Conservation (phyloP, 2,888 invertebrate genomes). For the Microctonus hyperodae region DNA sequence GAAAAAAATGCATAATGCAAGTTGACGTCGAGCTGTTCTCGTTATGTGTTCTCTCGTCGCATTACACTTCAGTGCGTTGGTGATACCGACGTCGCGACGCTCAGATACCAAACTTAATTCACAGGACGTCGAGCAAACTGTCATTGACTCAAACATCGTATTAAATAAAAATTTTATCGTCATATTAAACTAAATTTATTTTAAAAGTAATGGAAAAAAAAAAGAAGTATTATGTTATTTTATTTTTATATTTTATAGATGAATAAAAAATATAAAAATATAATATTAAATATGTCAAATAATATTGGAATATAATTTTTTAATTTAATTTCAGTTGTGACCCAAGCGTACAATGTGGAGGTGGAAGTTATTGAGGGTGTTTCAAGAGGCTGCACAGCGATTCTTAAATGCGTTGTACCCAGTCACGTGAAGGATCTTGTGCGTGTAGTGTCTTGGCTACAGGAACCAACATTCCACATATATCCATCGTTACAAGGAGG, state of each 20-base stretch:
- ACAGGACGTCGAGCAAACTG: slow-evolving; percentile 39
- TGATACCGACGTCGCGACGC: slow-evolving; percentile 41
- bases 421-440: slow-evolving; percentile 78
- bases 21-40: slow-evolving; percentile 44
- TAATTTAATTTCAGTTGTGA: slow-evolving; percentile 68
- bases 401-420: slow-evolving; percentile 76
- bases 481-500: slow-evolving; percentile 80
- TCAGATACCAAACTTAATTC: slow-evolving; percentile 35
- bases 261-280: neutral
- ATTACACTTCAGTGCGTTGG: slow-evolving; percentile 42
- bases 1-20: slow-evolving; percentile 2
- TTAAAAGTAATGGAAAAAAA: no score
- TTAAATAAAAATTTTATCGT: neutral
- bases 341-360: slow-evolving; percentile 77
- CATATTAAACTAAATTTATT: neutral
- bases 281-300: neutral
- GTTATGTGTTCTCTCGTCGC: slow-evolving; percentile 45
- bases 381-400: slow-evolving; percentile 75
- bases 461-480: slow-evolving; percentile 77
- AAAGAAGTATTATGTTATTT: no score
- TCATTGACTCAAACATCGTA: slow-evolving; percentile 26
- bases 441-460: slow-evolving; percentile 77
- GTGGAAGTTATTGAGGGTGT: slow-evolving; percentile 74
- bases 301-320: neutral
- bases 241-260: no score